A percentile compares a stretch with the other conserved stretches of the same genome.
Conservation (phyloP, 2,113 vertebrate species). For the Orycteropus afer region DNA sequence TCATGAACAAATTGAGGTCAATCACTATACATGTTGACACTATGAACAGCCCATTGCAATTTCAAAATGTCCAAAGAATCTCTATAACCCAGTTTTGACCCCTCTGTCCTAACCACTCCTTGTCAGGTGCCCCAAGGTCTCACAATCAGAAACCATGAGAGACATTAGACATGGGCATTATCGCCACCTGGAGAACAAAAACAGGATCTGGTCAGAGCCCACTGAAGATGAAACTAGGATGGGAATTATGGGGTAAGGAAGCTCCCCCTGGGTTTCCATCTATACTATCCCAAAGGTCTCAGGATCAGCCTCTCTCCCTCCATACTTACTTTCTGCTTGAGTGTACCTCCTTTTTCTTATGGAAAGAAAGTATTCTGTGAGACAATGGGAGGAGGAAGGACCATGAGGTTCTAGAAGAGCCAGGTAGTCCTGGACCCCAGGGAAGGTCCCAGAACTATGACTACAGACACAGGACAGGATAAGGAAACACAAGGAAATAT, state of each 20-base stretch:
- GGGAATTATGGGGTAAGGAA: background rate
- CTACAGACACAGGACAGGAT: background rate
- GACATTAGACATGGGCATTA: background rate
- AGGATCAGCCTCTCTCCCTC: background rate
- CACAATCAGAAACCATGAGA: background rate
- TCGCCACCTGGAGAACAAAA: background rate
- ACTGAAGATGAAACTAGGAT: rapidly evolving
- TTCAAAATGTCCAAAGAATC: background rate
- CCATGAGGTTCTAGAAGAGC: background rate
- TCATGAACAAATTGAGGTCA: background rate
- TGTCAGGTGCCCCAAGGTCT: background rate
- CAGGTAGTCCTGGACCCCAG: background rate
- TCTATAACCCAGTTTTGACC: background rate
- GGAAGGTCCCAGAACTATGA: background rate
- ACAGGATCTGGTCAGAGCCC: background rate
- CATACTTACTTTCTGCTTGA: background rate
- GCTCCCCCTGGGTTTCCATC: rapidly evolving
- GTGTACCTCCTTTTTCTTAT: rapidly evolving
- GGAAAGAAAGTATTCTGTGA: background rate
- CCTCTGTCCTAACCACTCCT: too few relatives aligned
- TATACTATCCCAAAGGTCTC: background rate
- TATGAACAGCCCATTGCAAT: background rate
- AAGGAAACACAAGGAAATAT: background rate
- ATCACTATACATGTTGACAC: background rate
- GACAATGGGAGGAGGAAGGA: background rate